phyloP scores from a whole-genome alignment of 2,888 invertebrate species.

The Prenolepis imparis region DNA sequence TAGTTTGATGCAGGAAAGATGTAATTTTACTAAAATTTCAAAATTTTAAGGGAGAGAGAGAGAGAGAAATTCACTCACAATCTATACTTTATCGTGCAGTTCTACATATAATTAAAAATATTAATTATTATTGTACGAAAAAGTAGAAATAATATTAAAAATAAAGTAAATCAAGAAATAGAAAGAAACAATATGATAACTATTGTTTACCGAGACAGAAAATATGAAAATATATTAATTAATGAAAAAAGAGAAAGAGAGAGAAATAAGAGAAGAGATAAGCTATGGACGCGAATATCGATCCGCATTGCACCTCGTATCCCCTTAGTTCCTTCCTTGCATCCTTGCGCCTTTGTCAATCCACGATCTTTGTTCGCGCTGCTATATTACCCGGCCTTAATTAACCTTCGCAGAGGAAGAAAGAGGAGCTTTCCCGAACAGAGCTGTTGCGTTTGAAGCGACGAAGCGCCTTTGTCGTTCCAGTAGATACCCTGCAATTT shows the following conservation, averaged over 20 bases:
- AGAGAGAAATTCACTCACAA: too few species aligned
- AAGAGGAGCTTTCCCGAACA: slow-evolving; percentile 59
- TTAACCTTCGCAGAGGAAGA: slow-evolving; percentile 60
- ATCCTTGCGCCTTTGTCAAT: slow-evolving; percentile 29
- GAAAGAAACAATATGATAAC: background rate
- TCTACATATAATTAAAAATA: slow-evolving; percentile 18
- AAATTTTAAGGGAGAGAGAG: too few species aligned
- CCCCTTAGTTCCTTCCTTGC: slow-evolving; percentile 9
- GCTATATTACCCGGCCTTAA: slow-evolving; percentile 57
- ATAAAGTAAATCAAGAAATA: background rate
- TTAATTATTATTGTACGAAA: slow-evolving; percentile 14
- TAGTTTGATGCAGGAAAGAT: background rate
- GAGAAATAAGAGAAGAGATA: background rate
- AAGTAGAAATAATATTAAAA: slow-evolving; percentile 24
- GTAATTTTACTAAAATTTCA: too few species aligned
- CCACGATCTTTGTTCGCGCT: slow-evolving; percentile 17
- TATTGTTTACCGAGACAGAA: background rate
- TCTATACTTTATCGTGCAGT: background rate
- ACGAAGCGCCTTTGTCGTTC: slow-evolving; percentile 11
- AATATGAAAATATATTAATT: slow-evolving; percentile 23
- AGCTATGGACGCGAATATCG: slow-evolving; percentile 18
- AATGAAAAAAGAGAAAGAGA: background rate
- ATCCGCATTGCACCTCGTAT: slow-evolving; percentile 1
- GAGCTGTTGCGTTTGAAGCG: background rate
- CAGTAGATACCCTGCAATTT: slow-evolving; percentile 46